Evolutionary conservation across 2,113 vertebrate genomes (phyloP), one percentile per base, ranked within the genome.

Genomic region (Myotis brandtii): DNA sequence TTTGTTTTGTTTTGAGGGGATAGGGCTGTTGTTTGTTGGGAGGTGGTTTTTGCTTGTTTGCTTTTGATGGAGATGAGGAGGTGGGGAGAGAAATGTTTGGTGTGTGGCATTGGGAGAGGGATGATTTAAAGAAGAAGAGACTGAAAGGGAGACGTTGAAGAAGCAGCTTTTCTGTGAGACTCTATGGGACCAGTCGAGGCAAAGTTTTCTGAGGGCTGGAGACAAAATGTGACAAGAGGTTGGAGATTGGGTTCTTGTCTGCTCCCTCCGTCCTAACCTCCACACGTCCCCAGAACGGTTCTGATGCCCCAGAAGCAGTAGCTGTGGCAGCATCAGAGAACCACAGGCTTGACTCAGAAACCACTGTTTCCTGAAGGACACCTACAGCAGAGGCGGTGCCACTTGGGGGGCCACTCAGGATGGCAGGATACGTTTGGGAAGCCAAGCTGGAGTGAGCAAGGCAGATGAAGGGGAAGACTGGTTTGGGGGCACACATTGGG

Each of bases 1-100:
- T 89, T 84, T 48, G 32, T 90, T 91, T 70, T 69, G 56, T 83
- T 81, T 87, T 18, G 59, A 40, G 5, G 12, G 5, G 23, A 62
- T 5, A 59, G 34, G 18, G 80, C 82, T 89, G 9, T 73, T 73
- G 54, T 30, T 46, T 56, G 40, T 56, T 32, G 40, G 18, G 20
- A 82, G 76, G 32, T 43, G 9, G 32, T 12, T 87, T 93, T 72
- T 90, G 34, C 54, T 80, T 86, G 30, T 48, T 95, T 59, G 18
- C 48, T 75, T 80, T 46, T 18, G 46, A 10, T 56, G 40, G 56
- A 27, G 32, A 59, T 52, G n/a, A 72, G 46, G 32, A 67, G 27
- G 9, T 50, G 9, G 82, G n/a, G 66, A 64, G 20, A 64, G 5
- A 69, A 46, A 27, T 27, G 27, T 73, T 81, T 56, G 10, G 5